A percentile compares a stretch with the other conserved stretches of the same genome.
Conservation (phyloP, 2,113 vertebrate genomes). For the Elephantulus edwardii region DNA sequence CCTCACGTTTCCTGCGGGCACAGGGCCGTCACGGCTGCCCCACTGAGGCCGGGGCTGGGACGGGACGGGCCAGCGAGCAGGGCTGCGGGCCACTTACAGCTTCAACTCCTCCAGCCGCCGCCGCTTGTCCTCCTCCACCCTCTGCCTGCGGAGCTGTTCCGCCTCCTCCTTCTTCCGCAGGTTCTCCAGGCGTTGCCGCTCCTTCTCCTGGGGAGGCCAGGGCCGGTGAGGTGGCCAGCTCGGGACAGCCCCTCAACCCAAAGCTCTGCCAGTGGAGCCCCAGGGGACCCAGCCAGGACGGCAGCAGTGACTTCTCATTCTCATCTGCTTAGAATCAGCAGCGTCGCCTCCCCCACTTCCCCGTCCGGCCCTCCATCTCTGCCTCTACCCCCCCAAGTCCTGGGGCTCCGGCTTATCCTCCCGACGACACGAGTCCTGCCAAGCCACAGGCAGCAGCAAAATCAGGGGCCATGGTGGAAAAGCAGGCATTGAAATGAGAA, state of each 20-base stretch:
- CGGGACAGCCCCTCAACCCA: background rate
- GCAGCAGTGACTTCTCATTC: no score
- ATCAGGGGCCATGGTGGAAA: background rate
- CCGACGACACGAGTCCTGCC: background rate
- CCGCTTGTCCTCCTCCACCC: conserved; percentile 93
- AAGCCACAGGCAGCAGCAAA: background rate
- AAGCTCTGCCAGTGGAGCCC: background rate
- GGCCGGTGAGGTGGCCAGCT: background rate
- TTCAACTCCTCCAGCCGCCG: conserved; percentile 90
- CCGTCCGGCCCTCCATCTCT: background rate
- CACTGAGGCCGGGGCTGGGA: accelerated
- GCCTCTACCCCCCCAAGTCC: background rate
- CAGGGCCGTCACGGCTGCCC: background rate
- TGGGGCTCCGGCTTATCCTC: background rate
- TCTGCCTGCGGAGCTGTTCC: conserved; percentile 90
- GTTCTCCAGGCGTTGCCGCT: conserved; percentile 89
- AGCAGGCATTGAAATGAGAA: background rate
- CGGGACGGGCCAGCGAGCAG: accelerated
- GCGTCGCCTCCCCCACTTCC: background rate
- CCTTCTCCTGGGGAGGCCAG: conserved; percentile 87
- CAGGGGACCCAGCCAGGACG: background rate
- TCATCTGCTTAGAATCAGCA: background rate
- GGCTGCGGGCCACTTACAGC: conserved; percentile 83
- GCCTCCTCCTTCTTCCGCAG: conserved; percentile 93
- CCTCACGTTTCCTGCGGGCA: conserved; percentile 90